These are phyloP conservation scores for Baronia brevicornis DNA, from an alignment of 2,888 invertebrate genomes.

Conservation along the genomic window DNA sequence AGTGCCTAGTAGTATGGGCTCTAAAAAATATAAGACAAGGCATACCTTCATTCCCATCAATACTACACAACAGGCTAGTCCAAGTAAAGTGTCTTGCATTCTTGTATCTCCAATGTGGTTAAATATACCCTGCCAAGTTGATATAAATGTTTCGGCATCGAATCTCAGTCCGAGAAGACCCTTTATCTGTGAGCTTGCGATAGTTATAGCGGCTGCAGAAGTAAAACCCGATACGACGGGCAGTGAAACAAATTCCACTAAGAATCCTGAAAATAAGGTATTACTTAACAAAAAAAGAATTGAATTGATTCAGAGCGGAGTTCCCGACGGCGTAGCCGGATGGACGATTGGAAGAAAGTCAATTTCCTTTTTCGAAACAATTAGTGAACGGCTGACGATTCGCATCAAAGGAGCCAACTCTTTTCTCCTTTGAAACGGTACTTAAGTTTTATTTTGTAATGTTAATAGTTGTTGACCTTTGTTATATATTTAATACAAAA, in stretches of 20 bases:
- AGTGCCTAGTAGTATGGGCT: neutral
- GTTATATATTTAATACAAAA: too few relatives aligned
- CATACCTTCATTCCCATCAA: constrained; percentile 78
- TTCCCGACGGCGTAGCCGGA: too few relatives aligned
- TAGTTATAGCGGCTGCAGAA: constrained; percentile 84
- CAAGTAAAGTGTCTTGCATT: constrained; percentile 77
- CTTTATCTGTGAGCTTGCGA: constrained; percentile 84
- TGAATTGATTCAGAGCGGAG: too few relatives aligned
- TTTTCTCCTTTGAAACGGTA: too few relatives aligned
- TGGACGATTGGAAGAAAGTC: too few relatives aligned
- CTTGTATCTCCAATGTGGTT: constrained; percentile 70
- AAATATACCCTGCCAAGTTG: constrained; percentile 75
- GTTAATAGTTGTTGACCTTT: too few relatives aligned
- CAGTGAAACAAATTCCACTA: constrained; percentile 83
- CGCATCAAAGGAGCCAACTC: too few relatives aligned
- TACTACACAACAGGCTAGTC: constrained; percentile 75
- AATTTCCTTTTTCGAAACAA: too few relatives aligned
- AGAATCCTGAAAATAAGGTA: constrained; percentile 72
- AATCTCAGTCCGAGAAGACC: constrained; percentile 78
- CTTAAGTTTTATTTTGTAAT: too few relatives aligned
- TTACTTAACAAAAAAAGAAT: neutral
- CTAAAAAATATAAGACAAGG: neutral
- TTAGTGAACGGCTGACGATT: too few relatives aligned
- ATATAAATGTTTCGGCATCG: constrained; percentile 77
- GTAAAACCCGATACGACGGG: constrained; percentile 86